phyloP scores from a whole-genome alignment of 2,888 invertebrate genomes.

The Nephrotoma appendiculata region DNA sequence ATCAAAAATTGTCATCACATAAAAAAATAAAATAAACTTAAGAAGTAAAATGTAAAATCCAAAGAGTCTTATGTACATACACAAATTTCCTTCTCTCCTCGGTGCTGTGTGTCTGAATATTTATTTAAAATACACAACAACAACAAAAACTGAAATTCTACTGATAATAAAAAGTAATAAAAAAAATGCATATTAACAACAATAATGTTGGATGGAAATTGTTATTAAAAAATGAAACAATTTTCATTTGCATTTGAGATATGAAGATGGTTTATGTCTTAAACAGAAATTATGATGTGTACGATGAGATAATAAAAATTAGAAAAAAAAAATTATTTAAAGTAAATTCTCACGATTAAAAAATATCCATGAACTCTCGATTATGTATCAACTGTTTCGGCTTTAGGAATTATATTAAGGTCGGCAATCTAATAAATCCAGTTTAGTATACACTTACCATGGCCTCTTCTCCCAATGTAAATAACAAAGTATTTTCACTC shows the following conservation, averaged over 20 bases:
- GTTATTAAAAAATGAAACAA: not conserved
- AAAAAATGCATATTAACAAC: not conserved
- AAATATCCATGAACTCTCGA: too few species aligned
- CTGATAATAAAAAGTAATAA: not conserved
- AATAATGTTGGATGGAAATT: not conserved
- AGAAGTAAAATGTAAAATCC: not conserved
- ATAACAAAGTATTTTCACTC: too few species aligned
- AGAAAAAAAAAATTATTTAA: not conserved
- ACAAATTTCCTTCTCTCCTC: not conserved
- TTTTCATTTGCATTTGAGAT: not conserved
- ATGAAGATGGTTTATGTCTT: not conserved
- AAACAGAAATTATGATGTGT: not conserved
- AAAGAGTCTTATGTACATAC: not conserved
- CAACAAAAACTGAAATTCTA: not conserved
- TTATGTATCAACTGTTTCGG: too few species aligned
- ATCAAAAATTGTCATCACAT: not conserved
- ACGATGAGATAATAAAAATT: not conserved
- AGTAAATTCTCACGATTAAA: not conserved
- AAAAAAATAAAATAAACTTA: not conserved
- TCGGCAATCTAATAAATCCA: too few species aligned
- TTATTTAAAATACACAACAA: not conserved
- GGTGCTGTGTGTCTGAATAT: not conserved
- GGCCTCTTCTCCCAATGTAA: too few species aligned
- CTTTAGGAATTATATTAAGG: too few species aligned
- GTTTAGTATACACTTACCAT: too few species aligned